Percentiles rank a stretch among this genome's conserved stretches.
Conservation (phyloP, 2,113 vertebrate species). For the Isurus oxyrinchus region DNA sequence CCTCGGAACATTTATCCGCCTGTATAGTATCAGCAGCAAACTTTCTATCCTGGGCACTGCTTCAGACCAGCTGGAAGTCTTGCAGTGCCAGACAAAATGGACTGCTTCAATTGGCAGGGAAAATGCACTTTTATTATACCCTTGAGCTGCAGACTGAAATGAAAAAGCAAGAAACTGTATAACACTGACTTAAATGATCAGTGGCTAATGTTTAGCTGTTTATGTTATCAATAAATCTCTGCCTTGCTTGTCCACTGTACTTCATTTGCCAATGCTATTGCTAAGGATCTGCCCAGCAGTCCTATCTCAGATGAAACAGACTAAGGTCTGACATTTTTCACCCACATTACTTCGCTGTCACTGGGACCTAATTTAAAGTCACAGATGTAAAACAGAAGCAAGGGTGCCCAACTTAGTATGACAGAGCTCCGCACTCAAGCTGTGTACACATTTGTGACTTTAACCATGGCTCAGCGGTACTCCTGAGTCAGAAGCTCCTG, state of each 20-base stretch:
- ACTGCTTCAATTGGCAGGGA: neutral
- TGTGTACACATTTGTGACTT: neutral
- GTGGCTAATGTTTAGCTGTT: conserved; percentile 16
- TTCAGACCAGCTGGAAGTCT: neutral
- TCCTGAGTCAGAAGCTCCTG: too few relatives aligned
- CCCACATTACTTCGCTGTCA: neutral
- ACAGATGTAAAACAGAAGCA: neutral
- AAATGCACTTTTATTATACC: neutral
- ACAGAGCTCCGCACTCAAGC: neutral
- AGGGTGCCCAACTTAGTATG: neutral
- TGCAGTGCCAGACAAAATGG: neutral
- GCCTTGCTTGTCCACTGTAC: neutral
- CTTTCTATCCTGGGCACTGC: neutral
- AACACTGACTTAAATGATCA: neutral
- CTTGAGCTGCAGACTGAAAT: neutral
- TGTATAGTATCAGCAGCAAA: neutral
- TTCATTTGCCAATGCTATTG: neutral
- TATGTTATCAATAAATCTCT: conserved; percentile 3
- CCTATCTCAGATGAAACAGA: neutral
- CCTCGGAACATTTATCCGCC: neutral
- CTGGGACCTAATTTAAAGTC: neutral
- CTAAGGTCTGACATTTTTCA: neutral
- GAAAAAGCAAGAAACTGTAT: neutral
- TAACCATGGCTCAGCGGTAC: neutral
- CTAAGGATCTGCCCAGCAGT: neutral